These are phyloP conservation scores for Melanotaenia duboulayi DNA, from an alignment of 2,113 vertebrate species.

Conservation along the genomic window DNA sequence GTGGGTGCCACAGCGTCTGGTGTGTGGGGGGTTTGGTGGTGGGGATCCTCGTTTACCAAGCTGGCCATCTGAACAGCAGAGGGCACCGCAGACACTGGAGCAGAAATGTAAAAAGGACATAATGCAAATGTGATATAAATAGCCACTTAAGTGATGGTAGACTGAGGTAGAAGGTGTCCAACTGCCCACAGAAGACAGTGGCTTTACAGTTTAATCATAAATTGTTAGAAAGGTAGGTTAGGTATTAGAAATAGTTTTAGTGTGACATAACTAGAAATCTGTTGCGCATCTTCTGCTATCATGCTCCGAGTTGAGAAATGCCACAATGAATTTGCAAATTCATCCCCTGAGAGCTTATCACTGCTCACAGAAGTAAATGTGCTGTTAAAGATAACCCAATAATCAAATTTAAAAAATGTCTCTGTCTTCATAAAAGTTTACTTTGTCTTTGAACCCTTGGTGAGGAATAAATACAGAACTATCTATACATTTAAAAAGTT, in stretches of 20 bases:
- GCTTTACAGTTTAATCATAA: constrained; percentile 41
- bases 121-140: constrained; percentile 25
- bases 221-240: constrained; percentile 29
- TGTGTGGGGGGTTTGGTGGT: constrained; percentile 74
- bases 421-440: not conserved
- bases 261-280: constrained; percentile 21
- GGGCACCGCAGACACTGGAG: constrained; percentile 68
- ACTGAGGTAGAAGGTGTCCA: constrained; percentile 36
- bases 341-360: not conserved
- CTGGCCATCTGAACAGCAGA: constrained; percentile 79
- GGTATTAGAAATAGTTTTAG: constrained; percentile 6
- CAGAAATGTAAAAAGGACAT: not conserved
- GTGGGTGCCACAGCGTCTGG: constrained; percentile 85
- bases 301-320: constrained; percentile 13
- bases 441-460: too few species aligned
- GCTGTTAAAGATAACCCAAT: constrained; percentile 12
- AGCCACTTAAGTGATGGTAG: constrained; percentile 18
- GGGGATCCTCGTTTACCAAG: constrained; percentile 79
- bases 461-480: not conserved
- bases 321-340: constrained; percentile 19
- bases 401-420: not conserved
- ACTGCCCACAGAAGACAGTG: constrained; percentile 36
- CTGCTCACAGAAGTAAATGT: not conserved
- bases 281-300: constrained; percentile 25
- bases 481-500: not conserved